Evolutionary conservation across 2,797 vertebrate species (phyloP), one percentile per base, ranked within the genome.

Genomic region (Cyprinella venusta): DNA sequence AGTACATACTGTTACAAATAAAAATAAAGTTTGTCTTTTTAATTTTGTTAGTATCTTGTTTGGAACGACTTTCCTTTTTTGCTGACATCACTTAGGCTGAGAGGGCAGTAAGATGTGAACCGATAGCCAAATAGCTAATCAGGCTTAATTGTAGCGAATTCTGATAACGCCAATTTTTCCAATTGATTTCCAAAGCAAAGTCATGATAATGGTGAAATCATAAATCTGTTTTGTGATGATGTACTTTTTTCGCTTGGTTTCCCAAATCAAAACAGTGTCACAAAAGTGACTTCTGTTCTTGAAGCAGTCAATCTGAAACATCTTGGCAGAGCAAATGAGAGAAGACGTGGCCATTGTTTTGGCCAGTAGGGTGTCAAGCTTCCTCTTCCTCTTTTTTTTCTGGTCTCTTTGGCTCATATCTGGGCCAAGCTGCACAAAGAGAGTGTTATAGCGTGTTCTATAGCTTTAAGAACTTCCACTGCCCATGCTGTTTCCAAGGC

Each of bases 401-500:
- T 18, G 12, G 59, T 15, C 26, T 81, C 40, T 79, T 48, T 83
- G 81, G 85, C 84, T 69, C 85, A 76, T 82, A 89, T 88, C 83
- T 89, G 88, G 89, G 89, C 87, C 88, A 89, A 65, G 84, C 84
- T 70, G 84, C 86, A 90, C 88, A 89, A 88, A 90, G 86, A 85
- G 76, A 86, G 82, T 9, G 67, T 88, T 88, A 88, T 79, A 84
- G 84, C 64, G 52, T 89, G 90, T 78, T 8, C 91, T 92, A 92
- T 88, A 89, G 92, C 95, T 96, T 95, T 95, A 95, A 95, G 92
- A 92, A 91, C 93, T 92, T 93, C 83, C 88, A 82, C 92, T 94
- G 91, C 92, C 94, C 93, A 95, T 93, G 92, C 93, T 95, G 96
- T 97, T 97, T 94, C 96, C 95, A 96, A 91, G 95, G 95, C 93